A percentile compares a stretch with the other conserved stretches of the same genome.
Evolutionary conservation across 1,140 invertebrate species (phyloP).

Genomic region (Planococcus citri): DNA sequence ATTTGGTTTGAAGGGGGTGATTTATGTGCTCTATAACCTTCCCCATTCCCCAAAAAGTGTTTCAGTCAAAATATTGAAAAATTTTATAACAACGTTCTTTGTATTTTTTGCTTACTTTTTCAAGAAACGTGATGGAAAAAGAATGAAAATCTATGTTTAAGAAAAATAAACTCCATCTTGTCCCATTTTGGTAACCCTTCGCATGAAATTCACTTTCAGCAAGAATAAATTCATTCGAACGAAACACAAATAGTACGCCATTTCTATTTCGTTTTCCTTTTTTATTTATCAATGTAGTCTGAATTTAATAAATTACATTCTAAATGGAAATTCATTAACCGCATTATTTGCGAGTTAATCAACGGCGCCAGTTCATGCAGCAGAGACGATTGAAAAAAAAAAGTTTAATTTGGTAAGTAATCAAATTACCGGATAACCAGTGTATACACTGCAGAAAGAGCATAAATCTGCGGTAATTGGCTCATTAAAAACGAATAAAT

Average conservation of each 20-base stretch:
- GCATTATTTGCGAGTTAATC: not conserved
- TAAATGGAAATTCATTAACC: not conserved
- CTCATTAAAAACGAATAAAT: conserved; percentile 3
- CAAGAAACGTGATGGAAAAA: no score
- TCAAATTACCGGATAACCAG: not conserved
- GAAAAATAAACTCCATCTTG: no score
- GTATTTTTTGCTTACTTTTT: no score
- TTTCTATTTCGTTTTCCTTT: not conserved
- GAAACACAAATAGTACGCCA: not conserved
- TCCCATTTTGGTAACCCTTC: no score
- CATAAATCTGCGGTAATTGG: conserved; percentile 6
- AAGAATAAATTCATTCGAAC: not conserved
- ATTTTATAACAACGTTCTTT: no score
- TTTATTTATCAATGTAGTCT: not conserved
- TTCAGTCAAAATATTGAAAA: no score
- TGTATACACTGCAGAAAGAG: not conserved
- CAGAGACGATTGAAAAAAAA: not conserved
- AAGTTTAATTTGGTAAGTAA: not conserved
- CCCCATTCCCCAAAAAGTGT: no score
- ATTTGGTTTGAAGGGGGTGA: no score
- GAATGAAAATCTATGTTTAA: no score
- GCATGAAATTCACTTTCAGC: not conserved
- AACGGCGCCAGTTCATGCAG: not conserved
- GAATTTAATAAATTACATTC: conserved; percentile 8
- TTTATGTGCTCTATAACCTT: no score